Evolutionary conservation across 2,797 vertebrate genomes (phyloP), one percentile per base, ranked within the genome.

Genomic region (Acipenser ruthenus): DNA sequence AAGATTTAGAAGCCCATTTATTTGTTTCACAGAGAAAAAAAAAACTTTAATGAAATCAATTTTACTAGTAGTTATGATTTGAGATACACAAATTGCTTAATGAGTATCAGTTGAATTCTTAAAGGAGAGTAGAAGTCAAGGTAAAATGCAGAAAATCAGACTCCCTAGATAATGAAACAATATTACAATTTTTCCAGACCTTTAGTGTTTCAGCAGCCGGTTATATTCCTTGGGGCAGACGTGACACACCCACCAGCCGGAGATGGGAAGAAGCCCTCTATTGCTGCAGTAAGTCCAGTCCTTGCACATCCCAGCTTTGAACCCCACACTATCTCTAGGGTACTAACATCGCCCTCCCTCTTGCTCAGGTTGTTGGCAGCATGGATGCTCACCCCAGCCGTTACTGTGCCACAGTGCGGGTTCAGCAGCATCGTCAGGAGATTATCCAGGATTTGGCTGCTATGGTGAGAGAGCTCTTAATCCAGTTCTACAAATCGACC

Each of bases 401-500:
- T 69, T 99, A 99, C 83, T 99, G 97, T 47, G 97, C 97, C 76
- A 99, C 97, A 0, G 97, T 99, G 13, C 90, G 97, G 0, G 97
- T 99, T 7, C 97, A 99, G 87, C 97, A 99, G 78, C 97, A 99
- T 72, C 90, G 97, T 4, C 97, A 99, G 77, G 97, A 99, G 74
- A 97, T 99, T 82, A 99, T 99, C 80, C 97, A 99, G 75, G 97
- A 99, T 77, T 78, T 99, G 86, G 94, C 96, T 50, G 88, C 96
- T 80, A 99, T 99, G 97, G 96, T 99, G 74, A 88, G 96, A 10
- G 97, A 99, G 84, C 77, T 99, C 52, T 93, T 99, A 6, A 99
- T 99, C 77, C 97, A 99, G 78, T 99, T 99, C 85, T 99, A 99
- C 87, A 99, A 99, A 77, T 98, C 97, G 1, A 99, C 97, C 0